Conservation (phyloP, 2,797 vertebrate genomes). For the Balearica regulorum region DNA sequence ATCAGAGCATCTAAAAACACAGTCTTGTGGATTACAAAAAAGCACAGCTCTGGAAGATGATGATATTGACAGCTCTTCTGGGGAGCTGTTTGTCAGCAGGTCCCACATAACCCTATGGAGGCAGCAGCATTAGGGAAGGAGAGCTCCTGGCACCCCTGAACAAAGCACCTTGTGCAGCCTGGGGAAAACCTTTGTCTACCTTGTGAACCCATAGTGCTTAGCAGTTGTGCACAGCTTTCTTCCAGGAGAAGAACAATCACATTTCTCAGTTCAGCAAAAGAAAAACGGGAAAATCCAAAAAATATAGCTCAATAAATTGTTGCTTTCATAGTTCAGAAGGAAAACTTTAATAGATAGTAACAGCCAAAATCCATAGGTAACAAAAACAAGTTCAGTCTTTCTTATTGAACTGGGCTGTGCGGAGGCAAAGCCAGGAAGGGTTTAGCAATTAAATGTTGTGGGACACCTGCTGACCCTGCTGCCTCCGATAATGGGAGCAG, state of each 20-base stretch:
- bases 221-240: neutral
- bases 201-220: neutral
- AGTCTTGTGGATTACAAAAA: neutral
- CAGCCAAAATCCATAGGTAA: neutral
- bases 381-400: neutral
- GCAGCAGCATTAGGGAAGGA: neutral
- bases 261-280: neutral
- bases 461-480: too few relatives aligned
- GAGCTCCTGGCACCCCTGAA: neutral
- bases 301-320: neutral
- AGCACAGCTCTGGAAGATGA: neutral
- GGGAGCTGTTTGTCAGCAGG: neutral
- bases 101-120: neutral
- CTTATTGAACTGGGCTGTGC: neutral
- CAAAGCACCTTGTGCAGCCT: neutral
- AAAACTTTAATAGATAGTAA: neutral
- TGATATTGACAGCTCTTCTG: neutral
- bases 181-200: neutral
- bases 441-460: neutral
- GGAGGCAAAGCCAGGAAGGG: neutral
- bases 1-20: neutral
- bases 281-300: neutral
- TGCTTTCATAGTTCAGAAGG: neutral
- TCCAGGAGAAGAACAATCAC: neutral
- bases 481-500: neutral